Base-by-base conservation (phyloP, 2,797 vertebrate species). In the Peromyscus melanophrys region DNA sequence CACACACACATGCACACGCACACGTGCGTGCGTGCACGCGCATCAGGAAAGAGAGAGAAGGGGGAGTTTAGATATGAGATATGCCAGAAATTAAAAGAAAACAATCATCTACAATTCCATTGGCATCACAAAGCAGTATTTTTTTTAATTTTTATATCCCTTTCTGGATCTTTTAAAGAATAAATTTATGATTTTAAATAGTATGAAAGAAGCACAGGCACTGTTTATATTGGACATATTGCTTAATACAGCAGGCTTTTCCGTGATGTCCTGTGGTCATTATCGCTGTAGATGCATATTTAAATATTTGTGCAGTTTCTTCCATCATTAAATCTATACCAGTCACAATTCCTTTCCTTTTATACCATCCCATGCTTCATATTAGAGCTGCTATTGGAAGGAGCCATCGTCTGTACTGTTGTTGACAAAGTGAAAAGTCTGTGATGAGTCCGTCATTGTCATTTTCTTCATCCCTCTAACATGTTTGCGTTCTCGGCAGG, bases 51-150 rank as follows among this genome's bases (percentile, higher is more conserved):
- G 27, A 27, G 16, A 34, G 31, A 67, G 65, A 67, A 12, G 11
- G 23, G 37, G 31, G 29, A 16, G 40, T 71, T 78, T 55, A 75
- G 23, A 49, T 61, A 55, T 43, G 25, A 89, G 89, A 88, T 46
- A 77, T 46, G 1, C 23, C 23, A 81, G 16, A 92, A 92, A 73
- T 90, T 27, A 86, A 92, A 78, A 90, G 27, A 90, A 90, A 95
- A 34, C 37, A 57, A 9, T 67, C 6, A 1, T 34, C 49, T 40
- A 82, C 12, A 81, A 17, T 80, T 43, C 11, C 34, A 76, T 1
- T 69, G 17, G 4, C 0, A 14, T 73, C 40, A 75, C 55, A 94
- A 63, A 92, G 16, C 31, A 96, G 6, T 13, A n/a, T 57, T 93
- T 55, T 81, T 85, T 93, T 71, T 16, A 17, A 92, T 92, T 82